Base-by-base conservation (phyloP, 2,888 invertebrate genomes). In the Myopa testacea region DNA sequence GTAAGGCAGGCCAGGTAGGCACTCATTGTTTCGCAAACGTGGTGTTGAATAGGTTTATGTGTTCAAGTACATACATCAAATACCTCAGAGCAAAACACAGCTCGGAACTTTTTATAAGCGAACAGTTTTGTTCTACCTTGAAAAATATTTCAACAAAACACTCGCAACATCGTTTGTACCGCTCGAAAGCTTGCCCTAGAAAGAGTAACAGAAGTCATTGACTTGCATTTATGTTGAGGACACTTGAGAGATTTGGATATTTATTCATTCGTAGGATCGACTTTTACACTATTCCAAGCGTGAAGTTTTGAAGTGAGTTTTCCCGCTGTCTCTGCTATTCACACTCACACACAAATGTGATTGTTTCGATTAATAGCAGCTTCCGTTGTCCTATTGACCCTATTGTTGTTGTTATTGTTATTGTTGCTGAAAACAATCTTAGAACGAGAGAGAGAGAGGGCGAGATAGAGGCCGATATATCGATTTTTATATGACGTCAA, bases 401-500 rank as follows among this genome's bases (percentile, higher is more conserved):
- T n/a, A 37, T 16, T 55, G n/a, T 70, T 58, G 34, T n/a, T 70
- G 55, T 70, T 67, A 34, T 55, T 37, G 10, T 26, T 19, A 3
- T 68, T 26, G 19, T 52, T 45, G n/a, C 38, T 45, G 45, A 45
- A 45, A 45, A 2, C 26, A 45, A 45, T 45, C 45, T 6, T 6
- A 45, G 45, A 45, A 45, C 45, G 10, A 45, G 10, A 45, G 45
- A 45, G 7, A 8, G 7, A 6, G 45, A 45, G 45, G 10, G 45
- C 45, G 45, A 45, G 7, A 14, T n/a, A 14, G 14, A 6, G 62
- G 7, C 26, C 40, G 16, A n/a, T 62, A 40, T 73, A 73, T 73
- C 50, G 73, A 73, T 73, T 73, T 38, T 62, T 72, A 7, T 26
- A n/a, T 73, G 62, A 73, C 73, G 73, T 73, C 73, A 73, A 73